Evolutionary conservation across 2,888 invertebrate species (phyloP), one percentile per base, ranked within the genome.

Genomic region (Agrotis ipsilon): DNA sequence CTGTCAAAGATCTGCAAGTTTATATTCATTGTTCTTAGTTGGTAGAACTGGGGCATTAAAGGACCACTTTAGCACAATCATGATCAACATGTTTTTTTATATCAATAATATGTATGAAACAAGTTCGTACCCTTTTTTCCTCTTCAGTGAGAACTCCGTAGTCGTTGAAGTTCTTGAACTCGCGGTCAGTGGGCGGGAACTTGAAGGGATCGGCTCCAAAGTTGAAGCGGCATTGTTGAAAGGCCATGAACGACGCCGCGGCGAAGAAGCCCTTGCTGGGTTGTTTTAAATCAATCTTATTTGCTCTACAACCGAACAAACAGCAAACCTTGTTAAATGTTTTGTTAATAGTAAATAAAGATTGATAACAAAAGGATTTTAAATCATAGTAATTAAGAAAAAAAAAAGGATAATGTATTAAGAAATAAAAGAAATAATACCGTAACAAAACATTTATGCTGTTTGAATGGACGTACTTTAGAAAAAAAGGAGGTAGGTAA

Each of bases 181-280:
- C 88, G 43, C 97, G 93, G 85, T 97, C 97, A 5, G 91, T 91
- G 0, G 99, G 99, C 54, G 98, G 98, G 96, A 96, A 97, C 83
- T 96, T 96, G 94, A 99, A 99, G 1, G 98, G 97, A 77, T 97
- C 96, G 75, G 97, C 96, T 66, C 99, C 99, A 93, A 99, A 99
- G 95, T 99, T 99, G 94, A 99, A 99, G 61, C 97, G 97, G 94
- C 99, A 99, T 90, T 99, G 99, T 92, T 99, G 99, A 96, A 98
- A 99, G 77, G 99, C 98, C 99, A 99, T 99, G 93, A 99, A 99
- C 92, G 98, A 99, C 4, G 99, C 99, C 4, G 99, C 99, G 13
- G 99, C 99, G 94, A 98, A 99, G 94, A 98, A 99, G 45, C 99
- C 99, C 83, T 97, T 97, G 84, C 98, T 98, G 92, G 72, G 58